Evolutionary conservation across 1,140 invertebrate species (phyloP).

Genomic region (Mamestra configurata): DNA sequence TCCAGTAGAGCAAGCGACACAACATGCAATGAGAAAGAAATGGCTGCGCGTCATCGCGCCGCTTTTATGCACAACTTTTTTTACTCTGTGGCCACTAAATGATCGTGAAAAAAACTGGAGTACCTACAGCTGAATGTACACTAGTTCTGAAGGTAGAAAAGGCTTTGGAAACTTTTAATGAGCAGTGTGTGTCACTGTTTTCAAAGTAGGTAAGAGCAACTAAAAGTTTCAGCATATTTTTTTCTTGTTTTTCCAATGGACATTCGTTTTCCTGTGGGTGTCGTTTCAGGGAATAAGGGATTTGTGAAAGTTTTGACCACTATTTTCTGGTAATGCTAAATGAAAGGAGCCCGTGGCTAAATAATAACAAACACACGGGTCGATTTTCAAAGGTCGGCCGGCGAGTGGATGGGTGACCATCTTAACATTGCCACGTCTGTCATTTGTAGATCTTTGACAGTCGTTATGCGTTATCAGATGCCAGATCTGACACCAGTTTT

Average conservation of each 20-base stretch:
- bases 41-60: background rate
- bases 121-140: background rate
- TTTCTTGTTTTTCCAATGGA: background rate
- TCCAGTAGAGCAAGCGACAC: background rate
- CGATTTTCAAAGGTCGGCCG: no score
- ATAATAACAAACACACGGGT: no score
- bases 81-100: conserved; percentile 17
- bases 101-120: background rate
- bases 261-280: background rate
- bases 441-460: no score
- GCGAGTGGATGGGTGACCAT: no score
- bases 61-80: background rate
- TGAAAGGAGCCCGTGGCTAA: no score
- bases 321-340: no score
- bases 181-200: conserved; percentile 15
- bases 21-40: conserved; percentile 13
- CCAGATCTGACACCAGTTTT: no score
- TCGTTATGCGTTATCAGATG: no score
- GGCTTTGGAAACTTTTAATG: conserved; percentile 30
- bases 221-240: conserved; percentile 4
- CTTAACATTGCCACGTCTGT: no score
- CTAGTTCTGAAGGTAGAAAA: background rate
- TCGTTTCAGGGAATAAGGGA: background rate
- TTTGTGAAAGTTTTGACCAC: no score
- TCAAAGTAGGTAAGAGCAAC: conserved; percentile 16